Evolutionary conservation across 2,888 invertebrate species (phyloP).

Genomic region (Lysandra coridon): DNA sequence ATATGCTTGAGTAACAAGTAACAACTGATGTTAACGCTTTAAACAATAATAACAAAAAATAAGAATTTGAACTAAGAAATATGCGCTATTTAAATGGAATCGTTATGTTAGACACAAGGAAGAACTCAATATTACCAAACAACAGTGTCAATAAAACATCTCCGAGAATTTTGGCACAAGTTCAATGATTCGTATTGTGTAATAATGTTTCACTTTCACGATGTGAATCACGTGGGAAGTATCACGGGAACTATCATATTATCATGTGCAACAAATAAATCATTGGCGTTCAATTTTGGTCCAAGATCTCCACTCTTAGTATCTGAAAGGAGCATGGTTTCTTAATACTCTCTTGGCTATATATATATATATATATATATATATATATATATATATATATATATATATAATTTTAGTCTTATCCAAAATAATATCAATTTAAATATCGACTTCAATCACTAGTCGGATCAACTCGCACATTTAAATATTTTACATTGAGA

Average conservation of each 20-base stretch:
- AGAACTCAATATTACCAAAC: not conserved
- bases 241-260: conserved; percentile 1
- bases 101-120: not conserved
- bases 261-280: not conserved
- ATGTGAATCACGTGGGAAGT: not conserved
- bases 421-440: no score
- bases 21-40: not conserved
- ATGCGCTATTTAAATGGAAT: not conserved
- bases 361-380: no score
- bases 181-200: conserved; percentile 18
- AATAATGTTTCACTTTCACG: conserved; percentile 27
- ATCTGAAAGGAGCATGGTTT: not conserved
- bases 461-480: not conserved
- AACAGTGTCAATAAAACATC: conserved; percentile 20
- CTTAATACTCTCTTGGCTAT: no score
- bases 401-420: no score
- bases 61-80: no score
- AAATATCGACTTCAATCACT: not conserved
- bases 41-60: not conserved
- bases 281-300: not conserved
- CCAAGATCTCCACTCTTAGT: not conserved
- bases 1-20: not conserved
- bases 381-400: no score
- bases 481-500: not conserved
- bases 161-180: conserved; percentile 13